Conservation (phyloP, 2,797 vertebrate genomes). For the Gymnopithys bicolor region DNA sequence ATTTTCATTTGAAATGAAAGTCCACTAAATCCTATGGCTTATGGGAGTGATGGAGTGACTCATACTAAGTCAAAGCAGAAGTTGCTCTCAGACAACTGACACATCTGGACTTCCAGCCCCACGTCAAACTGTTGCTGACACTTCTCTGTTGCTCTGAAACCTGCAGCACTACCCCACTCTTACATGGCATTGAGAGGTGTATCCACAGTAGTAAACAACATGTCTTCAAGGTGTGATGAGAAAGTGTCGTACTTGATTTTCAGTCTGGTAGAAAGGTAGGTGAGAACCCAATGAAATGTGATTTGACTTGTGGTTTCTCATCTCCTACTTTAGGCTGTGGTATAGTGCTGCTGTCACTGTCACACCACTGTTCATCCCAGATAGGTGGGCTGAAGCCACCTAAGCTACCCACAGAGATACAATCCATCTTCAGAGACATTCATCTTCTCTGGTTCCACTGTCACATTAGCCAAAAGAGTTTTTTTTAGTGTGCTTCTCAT, state of each 20-base stretch:
- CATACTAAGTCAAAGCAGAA: constrained; percentile 7
- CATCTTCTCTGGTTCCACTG: constrained; percentile 5
- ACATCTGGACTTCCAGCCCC: constrained; percentile 21
- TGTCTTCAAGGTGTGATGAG: background rate
- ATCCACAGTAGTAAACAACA: background rate
- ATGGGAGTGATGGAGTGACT: background rate
- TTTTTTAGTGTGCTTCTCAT: constrained; percentile 27
- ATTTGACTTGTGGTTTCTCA: background rate
- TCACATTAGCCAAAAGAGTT: background rate
- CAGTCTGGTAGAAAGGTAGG: background rate
- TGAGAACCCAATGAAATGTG: background rate
- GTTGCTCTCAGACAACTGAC: background rate
- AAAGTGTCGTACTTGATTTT: background rate
- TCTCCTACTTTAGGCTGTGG: background rate
- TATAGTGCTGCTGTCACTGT: background rate
- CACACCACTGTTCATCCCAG: background rate
- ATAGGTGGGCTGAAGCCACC: background rate
- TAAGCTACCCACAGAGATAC: background rate
- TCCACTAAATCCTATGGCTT: background rate
- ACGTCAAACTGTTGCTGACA: background rate
- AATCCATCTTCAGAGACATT: background rate
- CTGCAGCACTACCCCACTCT: background rate
- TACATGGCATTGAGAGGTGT: background rate
- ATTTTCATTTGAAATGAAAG: background rate
- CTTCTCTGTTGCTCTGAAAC: background rate